Evolutionary conservation across 1,140 invertebrate species (phyloP), one percentile per base, ranked within the genome.

Genomic region (Cydia pomonella): DNA sequence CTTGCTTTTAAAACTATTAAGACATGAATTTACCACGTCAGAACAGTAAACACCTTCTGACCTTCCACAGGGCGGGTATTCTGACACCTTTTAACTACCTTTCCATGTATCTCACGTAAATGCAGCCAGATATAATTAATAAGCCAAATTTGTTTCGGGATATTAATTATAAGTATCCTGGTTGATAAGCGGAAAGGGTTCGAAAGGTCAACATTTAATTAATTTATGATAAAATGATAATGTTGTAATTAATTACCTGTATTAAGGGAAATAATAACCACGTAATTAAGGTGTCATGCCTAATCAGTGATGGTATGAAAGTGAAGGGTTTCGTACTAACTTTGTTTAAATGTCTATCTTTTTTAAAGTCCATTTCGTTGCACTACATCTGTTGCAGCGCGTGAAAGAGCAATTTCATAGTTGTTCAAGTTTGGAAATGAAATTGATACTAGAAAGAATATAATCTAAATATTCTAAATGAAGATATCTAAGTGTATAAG

Each of bases 221-320:
- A 59, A 23, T 59, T 50, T 50, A n/a, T 6, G 50, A 59, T 59
- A 59, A 50, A 5, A 50, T 5, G 44, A 47, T 47, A 59, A 59
- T 59, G 7, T 21, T 7, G 18, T 59, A 23, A 59, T 59, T 23
- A 59, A 59, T 59, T 59, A 23, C 21, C 21, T 59, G 3, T 7
- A 59, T 23, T 59, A 59, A 59, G 53, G n/a, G 53, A 10, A 23
- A 59, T n/a, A 53, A 53, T 53, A 53, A 53, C 16, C 50, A 53
- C 1, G n/a, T 53, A 53, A 7, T 59, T 23, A 59, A 10, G 10
- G 53, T 59, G n/a, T 50, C 47, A 50, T 50, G 16, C 7, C 13
- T 44, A 50, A 50, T n/a, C n/a, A 50, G 16, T n/a, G 16, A n/a
- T 50, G 47, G 13, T 50, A n/a, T 50, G 47, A 50, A n/a, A 50